Percentiles rank a stretch among this genome's conserved stretches.
phyloP scores from a whole-genome alignment of 2,888 invertebrate species.

The Baccha elongata region DNA sequence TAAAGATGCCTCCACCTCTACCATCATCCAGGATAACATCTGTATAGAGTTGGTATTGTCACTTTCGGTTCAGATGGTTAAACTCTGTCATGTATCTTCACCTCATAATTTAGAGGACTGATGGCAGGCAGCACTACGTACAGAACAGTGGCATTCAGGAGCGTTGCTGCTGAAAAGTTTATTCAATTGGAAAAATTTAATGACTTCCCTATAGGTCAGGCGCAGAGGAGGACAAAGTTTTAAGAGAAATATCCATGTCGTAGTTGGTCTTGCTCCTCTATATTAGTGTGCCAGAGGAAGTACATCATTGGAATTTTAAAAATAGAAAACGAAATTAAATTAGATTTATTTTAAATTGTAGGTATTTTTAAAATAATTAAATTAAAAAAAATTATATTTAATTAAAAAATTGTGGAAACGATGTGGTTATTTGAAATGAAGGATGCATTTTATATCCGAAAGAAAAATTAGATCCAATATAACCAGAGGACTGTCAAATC shows the following conservation, averaged over 20 bases:
- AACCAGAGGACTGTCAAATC: no score
- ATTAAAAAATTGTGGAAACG: no score
- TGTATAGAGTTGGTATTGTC: constrained; percentile 19
- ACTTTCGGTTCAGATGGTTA: constrained; percentile 35
- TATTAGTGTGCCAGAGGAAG: no score
- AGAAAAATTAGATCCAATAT: no score
- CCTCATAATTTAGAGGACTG: constrained; percentile 46
- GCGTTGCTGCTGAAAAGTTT: constrained; percentile 12
- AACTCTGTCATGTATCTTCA: constrained; percentile 53
- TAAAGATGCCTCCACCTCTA: background rate
- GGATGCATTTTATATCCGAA: no score
- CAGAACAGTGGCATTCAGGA: background rate
- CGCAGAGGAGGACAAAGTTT: constrained; percentile 4
- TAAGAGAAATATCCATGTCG: background rate
- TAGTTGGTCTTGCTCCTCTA: background rate
- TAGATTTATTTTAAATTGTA: no score
- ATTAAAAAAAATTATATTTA: no score
- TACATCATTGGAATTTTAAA: no score
- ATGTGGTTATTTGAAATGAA: no score
- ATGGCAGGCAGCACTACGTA: background rate
- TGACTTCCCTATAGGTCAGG: background rate
- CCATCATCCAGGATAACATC: constrained; percentile 46
- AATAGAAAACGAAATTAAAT: no score
- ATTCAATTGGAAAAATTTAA: constrained; percentile 26
- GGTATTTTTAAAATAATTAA: no score